Conservation (phyloP, 2,888 invertebrate genomes). For the Polydrusus pterygomalis region DNA sequence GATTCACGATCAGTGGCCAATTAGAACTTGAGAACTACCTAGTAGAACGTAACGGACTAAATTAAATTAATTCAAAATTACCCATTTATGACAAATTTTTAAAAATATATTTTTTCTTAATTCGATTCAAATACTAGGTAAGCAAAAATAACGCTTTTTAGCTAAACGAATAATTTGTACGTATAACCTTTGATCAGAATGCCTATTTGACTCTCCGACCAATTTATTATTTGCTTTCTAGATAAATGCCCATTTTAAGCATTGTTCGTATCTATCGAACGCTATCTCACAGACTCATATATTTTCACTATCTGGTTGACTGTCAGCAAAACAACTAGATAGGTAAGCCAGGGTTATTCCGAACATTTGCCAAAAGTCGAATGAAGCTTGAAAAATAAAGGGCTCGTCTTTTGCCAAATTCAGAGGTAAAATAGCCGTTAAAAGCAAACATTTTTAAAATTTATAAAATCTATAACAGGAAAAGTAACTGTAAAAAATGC, state of each 20-base stretch:
- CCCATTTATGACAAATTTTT: no score
- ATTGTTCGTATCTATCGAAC: slow-evolving; percentile 21
- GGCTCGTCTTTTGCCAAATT: slow-evolving; percentile 26
- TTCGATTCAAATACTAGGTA: no score
- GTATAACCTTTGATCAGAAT: not conserved
- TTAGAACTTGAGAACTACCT: no score
- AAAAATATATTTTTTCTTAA: no score
- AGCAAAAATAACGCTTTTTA: not conserved
- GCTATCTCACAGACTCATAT: slow-evolving; percentile 24
- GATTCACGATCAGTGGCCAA: no score
- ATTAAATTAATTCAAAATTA: no score
- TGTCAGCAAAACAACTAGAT: slow-evolving; percentile 39
- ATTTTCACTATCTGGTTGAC: slow-evolving; percentile 33
- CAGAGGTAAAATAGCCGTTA: slow-evolving; percentile 5
- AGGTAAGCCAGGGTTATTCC: slow-evolving; percentile 29
- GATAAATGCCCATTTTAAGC: slow-evolving; percentile 24
- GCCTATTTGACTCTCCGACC: not conserved
- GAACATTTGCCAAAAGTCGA: slow-evolving; percentile 33
- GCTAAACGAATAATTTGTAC: not conserved
- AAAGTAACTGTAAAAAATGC: not conserved
- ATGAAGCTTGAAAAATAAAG: slow-evolving; percentile 35
- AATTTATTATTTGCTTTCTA: not conserved
- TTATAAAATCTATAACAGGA: not conserved
- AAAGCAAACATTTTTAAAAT: not conserved
- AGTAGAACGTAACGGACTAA: no score